These are phyloP conservation scores for Xylocopa sonorina DNA, from an alignment of 1,140 invertebrate genomes.

Conservation along the genomic window DNA sequence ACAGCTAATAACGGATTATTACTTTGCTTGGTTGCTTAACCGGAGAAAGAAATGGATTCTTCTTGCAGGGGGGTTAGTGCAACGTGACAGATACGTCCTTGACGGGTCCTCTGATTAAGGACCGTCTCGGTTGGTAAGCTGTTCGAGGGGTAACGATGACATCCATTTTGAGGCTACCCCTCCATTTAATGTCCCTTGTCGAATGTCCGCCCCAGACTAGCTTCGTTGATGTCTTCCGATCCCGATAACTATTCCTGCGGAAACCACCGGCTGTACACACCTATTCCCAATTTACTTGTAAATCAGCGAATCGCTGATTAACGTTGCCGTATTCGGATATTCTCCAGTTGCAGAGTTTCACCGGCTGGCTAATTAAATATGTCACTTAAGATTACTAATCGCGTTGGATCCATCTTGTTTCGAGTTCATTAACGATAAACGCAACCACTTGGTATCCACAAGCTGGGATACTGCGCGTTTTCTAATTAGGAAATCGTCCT, in stretches of 20 bases:
- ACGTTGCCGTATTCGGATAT: slow-evolving; percentile 13
- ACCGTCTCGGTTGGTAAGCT: slow-evolving; percentile 13
- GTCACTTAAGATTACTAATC: not conserved
- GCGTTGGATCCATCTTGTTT: not conserved
- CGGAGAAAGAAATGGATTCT: slow-evolving; percentile 29
- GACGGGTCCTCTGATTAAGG: slow-evolving; percentile 42
- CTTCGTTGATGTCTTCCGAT: slow-evolving; percentile 32
- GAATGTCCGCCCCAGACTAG: slow-evolving; percentile 31
- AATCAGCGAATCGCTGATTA: slow-evolving; percentile 15
- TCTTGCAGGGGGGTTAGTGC: not conserved
- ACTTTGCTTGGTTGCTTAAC: not conserved
- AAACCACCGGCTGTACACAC: not conserved
- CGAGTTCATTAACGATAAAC: not conserved
- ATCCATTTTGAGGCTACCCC: slow-evolving; percentile 31
- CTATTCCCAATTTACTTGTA: slow-evolving; percentile 18
- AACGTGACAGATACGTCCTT: slow-evolving; percentile 43
- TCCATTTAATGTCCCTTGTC: slow-evolving; percentile 33
- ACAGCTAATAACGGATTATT: not conserved
- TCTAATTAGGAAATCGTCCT: not conserved
- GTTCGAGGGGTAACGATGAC: slow-evolving; percentile 38
- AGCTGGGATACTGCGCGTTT: no score
- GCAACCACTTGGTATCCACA: no score
- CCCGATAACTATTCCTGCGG: slow-evolving; percentile 34
- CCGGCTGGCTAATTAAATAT: slow-evolving; percentile 26
- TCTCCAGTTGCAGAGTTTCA: not conserved